phyloP scores from a whole-genome alignment of 2,113 vertebrate genomes.

The Mandrillus leucophaeus region DNA sequence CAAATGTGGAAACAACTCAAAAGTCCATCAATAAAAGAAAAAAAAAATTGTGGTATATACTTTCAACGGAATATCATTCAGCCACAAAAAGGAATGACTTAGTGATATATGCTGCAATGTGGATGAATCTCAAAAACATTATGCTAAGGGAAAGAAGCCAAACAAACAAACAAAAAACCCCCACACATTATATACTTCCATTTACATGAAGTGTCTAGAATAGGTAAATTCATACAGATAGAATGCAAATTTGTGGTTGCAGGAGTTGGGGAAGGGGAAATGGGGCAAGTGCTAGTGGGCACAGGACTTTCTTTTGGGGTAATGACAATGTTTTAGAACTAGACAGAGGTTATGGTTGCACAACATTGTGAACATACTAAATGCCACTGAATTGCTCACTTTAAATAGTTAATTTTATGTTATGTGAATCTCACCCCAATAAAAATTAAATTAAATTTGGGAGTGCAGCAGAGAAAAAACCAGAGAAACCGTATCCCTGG shows the following conservation, averaged over 20 bases:
- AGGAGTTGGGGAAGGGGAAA: too few species aligned
- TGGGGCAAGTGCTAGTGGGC: too few species aligned
- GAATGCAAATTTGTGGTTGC: neutral
- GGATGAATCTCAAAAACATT: neutral
- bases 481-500: neutral
- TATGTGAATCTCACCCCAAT: neutral
- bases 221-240: neutral
- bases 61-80: neutral
- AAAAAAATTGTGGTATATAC: neutral
- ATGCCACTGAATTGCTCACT: neutral
- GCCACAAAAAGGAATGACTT: neutral
- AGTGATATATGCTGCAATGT: neutral
- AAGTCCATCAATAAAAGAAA: neutral
- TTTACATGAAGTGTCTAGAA: neutral
- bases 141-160: neutral
- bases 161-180: too few species aligned
- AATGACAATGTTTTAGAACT: neutral
- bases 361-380: neutral
- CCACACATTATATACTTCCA: neutral
- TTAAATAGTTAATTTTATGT: neutral
- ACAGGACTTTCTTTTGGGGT: neutral
- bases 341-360: neutral
- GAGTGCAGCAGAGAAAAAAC: neutral
- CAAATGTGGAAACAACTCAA: neutral
- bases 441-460: neutral